These are phyloP conservation scores for Lasius fuliginosus DNA, from an alignment of 2,888 invertebrate genomes.

Conservation along the genomic window DNA sequence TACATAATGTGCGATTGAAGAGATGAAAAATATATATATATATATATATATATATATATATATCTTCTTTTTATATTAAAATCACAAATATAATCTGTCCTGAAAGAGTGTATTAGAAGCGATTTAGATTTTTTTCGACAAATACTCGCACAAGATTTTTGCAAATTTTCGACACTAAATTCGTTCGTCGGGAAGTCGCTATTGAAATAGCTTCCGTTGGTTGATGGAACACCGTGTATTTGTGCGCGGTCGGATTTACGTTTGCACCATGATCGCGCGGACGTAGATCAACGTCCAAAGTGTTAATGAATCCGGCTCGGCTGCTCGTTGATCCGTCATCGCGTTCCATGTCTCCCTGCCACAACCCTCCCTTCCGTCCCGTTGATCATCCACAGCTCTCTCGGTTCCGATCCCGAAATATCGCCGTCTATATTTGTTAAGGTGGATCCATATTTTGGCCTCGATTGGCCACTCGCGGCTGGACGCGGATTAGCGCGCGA, in stretches of 20 bases:
- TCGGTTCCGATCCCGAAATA: conserved; percentile 82
- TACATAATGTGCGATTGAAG: not conserved
- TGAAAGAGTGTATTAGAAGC: not conserved
- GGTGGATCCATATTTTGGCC: conserved; percentile 84
- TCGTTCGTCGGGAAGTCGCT: not conserved
- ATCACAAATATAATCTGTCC: not conserved
- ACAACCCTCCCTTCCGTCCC: not conserved
- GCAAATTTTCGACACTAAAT: conserved; percentile 5
- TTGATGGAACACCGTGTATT: not conserved
- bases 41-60: too few relatives aligned
- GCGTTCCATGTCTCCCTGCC: conserved; percentile 41
- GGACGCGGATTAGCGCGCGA: conserved; percentile 73
- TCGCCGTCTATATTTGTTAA: conserved; percentile 84
- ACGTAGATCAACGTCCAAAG: conserved; percentile 40
- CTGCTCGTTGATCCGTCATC: conserved; percentile 46
- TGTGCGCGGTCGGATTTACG: conserved; percentile 12
- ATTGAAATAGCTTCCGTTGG: not conserved
- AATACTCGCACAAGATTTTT: not conserved
- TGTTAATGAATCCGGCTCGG: conserved; percentile 49
- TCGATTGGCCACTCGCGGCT: conserved; percentile 67
- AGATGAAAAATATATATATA: not conserved
- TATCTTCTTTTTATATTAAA: not conserved
- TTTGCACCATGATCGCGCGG: not conserved
- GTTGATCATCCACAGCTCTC: conserved; percentile 34
- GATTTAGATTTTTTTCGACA: not conserved